Evolutionary conservation across 2,888 invertebrate species (phyloP).

Genomic region (Temnothorax rugatulus): DNA sequence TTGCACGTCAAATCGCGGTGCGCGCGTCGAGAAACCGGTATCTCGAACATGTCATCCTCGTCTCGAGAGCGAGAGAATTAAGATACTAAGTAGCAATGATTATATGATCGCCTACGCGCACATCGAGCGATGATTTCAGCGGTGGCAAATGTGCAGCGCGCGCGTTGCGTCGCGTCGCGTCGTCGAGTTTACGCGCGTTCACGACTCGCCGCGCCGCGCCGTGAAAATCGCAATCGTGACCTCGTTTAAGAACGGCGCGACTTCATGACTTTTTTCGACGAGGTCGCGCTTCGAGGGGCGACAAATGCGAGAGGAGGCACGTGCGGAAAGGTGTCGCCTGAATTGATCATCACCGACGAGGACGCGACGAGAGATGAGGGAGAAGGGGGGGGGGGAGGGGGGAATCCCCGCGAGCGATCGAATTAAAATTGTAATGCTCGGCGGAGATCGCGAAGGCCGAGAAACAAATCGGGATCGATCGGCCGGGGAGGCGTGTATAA

Average conservation of each 20-base stretch:
- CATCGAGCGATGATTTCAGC: conserved; percentile 50
- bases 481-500: background rate
- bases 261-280: background rate
- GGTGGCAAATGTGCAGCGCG: conserved; percentile 8
- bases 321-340: background rate
- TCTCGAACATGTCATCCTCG: background rate
- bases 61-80: background rate
- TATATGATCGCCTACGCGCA: conserved; percentile 1
- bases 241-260: background rate
- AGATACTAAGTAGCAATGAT: conserved; percentile 10
- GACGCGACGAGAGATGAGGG: background rate
- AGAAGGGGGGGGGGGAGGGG: too few species aligned
- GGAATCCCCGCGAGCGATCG: background rate
- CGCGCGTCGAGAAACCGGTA: conserved; percentile 10
- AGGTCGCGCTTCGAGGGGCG: background rate
- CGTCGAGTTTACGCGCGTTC: background rate
- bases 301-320: background rate
- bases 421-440: conserved; percentile 12
- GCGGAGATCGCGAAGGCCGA: conserved; percentile 29
- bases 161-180: background rate
- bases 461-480: conserved; percentile 42
- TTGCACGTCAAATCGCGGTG: background rate
- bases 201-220: background rate
- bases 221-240: conserved; percentile 32
- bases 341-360: conserved; percentile 2